Evolutionary conservation across 2,797 vertebrate species (phyloP), one percentile per base, ranked within the genome.

Genomic region (Enteromius radiatus): DNA sequence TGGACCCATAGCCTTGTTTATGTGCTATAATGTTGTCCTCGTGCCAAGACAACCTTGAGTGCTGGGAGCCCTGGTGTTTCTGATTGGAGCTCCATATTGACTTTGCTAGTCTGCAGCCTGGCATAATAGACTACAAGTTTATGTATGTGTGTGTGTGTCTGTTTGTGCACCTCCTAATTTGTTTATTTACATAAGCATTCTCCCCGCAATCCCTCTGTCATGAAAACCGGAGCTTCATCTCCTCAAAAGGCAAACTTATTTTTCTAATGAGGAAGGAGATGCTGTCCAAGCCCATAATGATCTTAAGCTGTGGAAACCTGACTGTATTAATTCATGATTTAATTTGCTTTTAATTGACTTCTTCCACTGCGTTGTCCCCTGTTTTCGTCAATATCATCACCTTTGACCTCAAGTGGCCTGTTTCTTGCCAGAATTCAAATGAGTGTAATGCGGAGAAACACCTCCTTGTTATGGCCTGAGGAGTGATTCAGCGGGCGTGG

Each of bases 11-110:
- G 89, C 91, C 91, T 92, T 83, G 89, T 94, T 93, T 92, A 91
- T 93, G 89, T 91, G 92, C 88, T 90, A 92, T 94, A 93, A 93
- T 94, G 92, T 90, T 93, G 91, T 88, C 89, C 86, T 89, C 86
- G 82, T 90, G 93, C 93, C 93, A 93, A 84, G 85, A 61, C 78
- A 54, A 36, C 65, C 76, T 82, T 84, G 87, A 92, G 59, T 41
- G 63, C 65, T 91, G 88, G 0, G 87, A 89, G 89, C 88, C 91
- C 93, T 94, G 91, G 90, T 93, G 91, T 91, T 94, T 94, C 91
- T 94, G 91, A 94, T 93, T 94, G 91, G 89, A 85, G 83, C 86
- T 76, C 36, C 1, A 31, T 73, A 54, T 73, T 64, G 79, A 81
- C 68, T 73, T 81, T 63, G 28, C 79, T 65, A 41, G 59, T 36